Base-by-base conservation (phyloP, 2,797 vertebrate genomes). In the Miichthys miiuy region DNA sequence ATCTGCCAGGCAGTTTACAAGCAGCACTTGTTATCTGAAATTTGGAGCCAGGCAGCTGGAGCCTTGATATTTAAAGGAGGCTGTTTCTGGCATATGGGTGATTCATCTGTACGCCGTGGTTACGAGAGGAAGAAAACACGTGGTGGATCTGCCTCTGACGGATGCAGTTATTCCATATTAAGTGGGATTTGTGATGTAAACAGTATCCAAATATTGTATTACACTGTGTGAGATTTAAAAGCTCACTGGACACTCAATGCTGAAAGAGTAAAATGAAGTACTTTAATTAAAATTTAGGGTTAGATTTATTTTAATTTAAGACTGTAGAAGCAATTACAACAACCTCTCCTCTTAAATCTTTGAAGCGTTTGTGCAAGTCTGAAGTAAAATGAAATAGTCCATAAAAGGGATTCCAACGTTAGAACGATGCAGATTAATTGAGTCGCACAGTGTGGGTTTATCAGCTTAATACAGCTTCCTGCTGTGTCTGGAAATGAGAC, bases 41-140 rank as follows among this genome's bases (percentile, higher is more conserved):
- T 12, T 12, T 50, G 25, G 66, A 65, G 44, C 51, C 44, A 58
- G 56, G 68, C 86, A 80, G 74, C 82, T 81, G 60, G 74, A 74
- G 67, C 63, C 47, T 38, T 83, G 77, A 83, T 82, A 70, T 83
- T 80, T 75, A 77, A 63, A 82, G 68, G 27, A 75, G 77, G 38
- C 2, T 47, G 56, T 41, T 72, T 52, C 44, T 56, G 50, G 44
- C 62, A 57, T 3, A 25, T 2, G 2, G 30, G 34, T 11, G 70
- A 52, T 60, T 71, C 61, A 70, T 78, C 30, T 65, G 64, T 27
- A 18, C 0, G 17, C 7, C 7, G 6, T 17, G 68, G 51, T 81
- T 69, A 63, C 1, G 2, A 63, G 41, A 55, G 42, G 55, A 18
- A 51, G 68, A 23, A 77, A 79, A 42, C 48, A 65, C n/a, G 42